Conservation (phyloP, 2,113 vertebrate genomes). For the Columba livia region DNA sequence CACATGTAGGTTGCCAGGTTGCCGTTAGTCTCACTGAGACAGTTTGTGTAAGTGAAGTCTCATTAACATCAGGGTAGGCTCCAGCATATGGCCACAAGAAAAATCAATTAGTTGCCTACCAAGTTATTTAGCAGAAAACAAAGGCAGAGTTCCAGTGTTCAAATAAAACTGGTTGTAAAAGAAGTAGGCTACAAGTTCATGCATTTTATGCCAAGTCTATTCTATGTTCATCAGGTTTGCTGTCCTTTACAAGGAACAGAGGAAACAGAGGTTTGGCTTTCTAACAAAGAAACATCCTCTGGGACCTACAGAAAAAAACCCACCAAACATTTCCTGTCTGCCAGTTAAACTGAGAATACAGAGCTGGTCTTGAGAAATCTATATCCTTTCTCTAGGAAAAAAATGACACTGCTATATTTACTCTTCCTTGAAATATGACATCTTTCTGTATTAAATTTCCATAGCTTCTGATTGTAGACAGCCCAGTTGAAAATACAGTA, state of each 20-base stretch:
- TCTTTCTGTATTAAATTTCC: slow-evolving; percentile 28
- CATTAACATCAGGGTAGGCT: neutral
- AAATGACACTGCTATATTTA: neutral
- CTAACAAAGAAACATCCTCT: slow-evolving; percentile 55
- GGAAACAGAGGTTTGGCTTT: slow-evolving; percentile 52
- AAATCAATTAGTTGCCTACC: slow-evolving; percentile 38
- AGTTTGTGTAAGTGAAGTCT: neutral
- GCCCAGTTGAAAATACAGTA: neutral
- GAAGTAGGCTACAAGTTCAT: slow-evolving; percentile 22
- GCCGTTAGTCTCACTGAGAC: neutral
- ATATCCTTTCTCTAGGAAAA: neutral
- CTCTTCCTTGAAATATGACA: neutral
- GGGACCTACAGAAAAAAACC: neutral
- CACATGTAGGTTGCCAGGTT: neutral
- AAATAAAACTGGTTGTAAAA: neutral
- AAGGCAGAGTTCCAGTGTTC: slow-evolving; percentile 21
- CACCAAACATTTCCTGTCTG: slow-evolving; percentile 10
- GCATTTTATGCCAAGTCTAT: neutral
- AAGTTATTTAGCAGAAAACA: slow-evolving; percentile 8
- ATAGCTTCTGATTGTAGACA: neutral
- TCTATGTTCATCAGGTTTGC: slow-evolving; percentile 46
- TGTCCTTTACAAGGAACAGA: neutral
- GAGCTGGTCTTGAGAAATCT: neutral
- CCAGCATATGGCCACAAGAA: slow-evolving; percentile 57
- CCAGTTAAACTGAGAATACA: slow-evolving; percentile 6